Conservation (phyloP, 2,888 invertebrate genomes). For the Drosophila maculinotata region DNA sequence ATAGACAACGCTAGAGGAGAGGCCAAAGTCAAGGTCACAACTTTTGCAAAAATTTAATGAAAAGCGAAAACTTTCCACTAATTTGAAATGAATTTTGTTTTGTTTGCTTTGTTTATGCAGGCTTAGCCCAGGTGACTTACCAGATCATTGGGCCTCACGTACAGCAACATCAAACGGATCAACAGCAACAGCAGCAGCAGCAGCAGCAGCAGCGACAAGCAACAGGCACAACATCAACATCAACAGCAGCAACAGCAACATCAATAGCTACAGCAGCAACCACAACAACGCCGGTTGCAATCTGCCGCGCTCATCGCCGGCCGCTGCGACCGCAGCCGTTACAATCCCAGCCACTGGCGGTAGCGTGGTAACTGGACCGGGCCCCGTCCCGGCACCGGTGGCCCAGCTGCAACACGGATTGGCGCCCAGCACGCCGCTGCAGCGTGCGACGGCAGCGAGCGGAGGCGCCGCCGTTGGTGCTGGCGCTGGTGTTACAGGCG, state of each 20-base stretch:
- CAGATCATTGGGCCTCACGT: conserved; percentile 85
- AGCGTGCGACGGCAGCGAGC: conserved; percentile 68
- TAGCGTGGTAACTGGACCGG: conserved; percentile 55
- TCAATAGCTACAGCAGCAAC: conserved; percentile 38
- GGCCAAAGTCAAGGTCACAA: conserved; percentile 5
- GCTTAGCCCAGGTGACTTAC: conserved; percentile 96
- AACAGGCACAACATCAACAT: conserved; percentile 43
- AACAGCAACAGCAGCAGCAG: conserved; percentile 56
- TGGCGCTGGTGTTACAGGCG: conserved; percentile 51
- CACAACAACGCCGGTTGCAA: conserved; percentile 81
- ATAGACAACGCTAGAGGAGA: too few relatives aligned
- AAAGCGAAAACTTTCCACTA: conserved; percentile 14
- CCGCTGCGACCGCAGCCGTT: conserved; percentile 84
- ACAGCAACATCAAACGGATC: too few relatives aligned
- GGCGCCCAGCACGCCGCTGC: conserved; percentile 73
- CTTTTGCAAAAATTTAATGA: conserved; percentile 5
- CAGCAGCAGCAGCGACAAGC: conserved; percentile 43
- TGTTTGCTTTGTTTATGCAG: conserved; percentile 88
- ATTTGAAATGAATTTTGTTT: conserved; percentile 6
- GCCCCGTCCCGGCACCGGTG: conserved; percentile 40
- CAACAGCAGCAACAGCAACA: conserved; percentile 42
- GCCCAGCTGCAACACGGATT: conserved; percentile 70
- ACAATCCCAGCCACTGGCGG: conserved; percentile 78
- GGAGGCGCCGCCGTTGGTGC: conserved; percentile 56
- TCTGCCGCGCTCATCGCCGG: conserved; percentile 86